Evolutionary conservation across 2,113 vertebrate genomes (phyloP).

Genomic region (Rhinopomastus cyanomelas): DNA sequence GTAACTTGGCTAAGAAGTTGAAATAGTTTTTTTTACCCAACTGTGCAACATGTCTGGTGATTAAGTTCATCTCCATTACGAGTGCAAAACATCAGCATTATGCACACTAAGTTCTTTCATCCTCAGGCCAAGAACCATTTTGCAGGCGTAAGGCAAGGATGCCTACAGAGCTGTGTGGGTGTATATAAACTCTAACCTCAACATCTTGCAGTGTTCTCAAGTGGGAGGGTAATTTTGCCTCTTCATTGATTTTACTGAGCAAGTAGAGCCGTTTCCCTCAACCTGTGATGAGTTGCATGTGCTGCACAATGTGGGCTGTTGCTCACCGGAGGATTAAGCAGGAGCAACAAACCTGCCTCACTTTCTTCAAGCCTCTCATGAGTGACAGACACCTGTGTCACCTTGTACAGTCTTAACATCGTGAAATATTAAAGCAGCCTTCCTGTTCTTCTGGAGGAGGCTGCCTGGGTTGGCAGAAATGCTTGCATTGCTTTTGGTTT

Average conservation of each 20-base stretch:
- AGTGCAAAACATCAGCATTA: neutral
- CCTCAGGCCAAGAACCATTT: slow-evolving; percentile 27
- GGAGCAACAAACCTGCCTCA: slow-evolving; percentile 43
- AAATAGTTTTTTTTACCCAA: neutral
- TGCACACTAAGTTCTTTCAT: slow-evolving; percentile 23
- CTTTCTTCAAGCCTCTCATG: slow-evolving; percentile 32
- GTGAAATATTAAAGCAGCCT: slow-evolving; percentile 2
- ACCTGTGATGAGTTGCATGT: slow-evolving; percentile 10
- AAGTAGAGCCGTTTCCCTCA: slow-evolving; percentile 31
- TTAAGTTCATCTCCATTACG: slow-evolving; percentile 30
- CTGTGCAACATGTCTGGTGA: neutral
- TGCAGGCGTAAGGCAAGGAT: slow-evolving; percentile 13
- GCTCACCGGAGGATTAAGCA: slow-evolving; percentile 52
- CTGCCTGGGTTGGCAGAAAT: neutral
- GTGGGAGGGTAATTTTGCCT: slow-evolving; percentile 42
- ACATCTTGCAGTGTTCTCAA: slow-evolving; percentile 32
- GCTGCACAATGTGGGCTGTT: slow-evolving; percentile 34
- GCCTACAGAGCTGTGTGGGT: slow-evolving; percentile 13
- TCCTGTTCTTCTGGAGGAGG: neutral
- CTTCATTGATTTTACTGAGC: slow-evolving; percentile 47
- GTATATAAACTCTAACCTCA: slow-evolving; percentile 50
- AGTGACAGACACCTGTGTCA: slow-evolving; percentile 20
- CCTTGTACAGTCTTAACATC: neutral
- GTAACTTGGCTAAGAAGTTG: slow-evolving; percentile 1
- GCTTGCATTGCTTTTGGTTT: neutral